A percentile compares a stretch with the other conserved stretches of the same genome.
Conservation (phyloP, 2,113 vertebrate species). For the Stegastes partitus region DNA sequence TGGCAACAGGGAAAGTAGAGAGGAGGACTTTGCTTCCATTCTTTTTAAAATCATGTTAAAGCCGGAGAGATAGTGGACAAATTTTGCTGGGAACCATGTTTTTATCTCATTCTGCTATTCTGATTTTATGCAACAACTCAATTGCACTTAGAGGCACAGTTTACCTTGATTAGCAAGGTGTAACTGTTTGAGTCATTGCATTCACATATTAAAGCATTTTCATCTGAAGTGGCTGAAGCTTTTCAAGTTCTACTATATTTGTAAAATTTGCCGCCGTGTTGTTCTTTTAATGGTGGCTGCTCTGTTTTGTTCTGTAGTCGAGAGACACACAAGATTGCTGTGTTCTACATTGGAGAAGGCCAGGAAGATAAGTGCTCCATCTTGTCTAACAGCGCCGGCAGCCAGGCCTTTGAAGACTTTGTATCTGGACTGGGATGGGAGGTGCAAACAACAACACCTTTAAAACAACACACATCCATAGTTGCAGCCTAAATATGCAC, state of each 20-base stretch:
- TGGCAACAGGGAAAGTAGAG: constrained; percentile 67
- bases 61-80: constrained; percentile 1
- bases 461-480: background rate
- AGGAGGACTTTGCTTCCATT: constrained; percentile 14
- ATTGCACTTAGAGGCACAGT: background rate
- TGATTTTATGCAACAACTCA: constrained; percentile 32
- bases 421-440: constrained; percentile 99
- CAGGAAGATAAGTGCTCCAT: constrained; percentile 99
- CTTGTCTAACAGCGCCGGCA: constrained; percentile 94
- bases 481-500: background rate
- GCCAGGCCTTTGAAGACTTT: constrained; percentile 96
- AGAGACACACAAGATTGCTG: constrained; percentile 98
- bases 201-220: constrained; percentile 21
- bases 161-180: constrained; percentile 16
- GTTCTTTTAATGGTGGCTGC: background rate
- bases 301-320: constrained; percentile 84
- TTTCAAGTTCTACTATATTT: constrained; percentile 18
- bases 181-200: constrained; percentile 12
- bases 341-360: constrained; percentile 97
- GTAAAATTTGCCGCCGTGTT: background rate
- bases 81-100: constrained; percentile 5
- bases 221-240: background rate
- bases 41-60: constrained; percentile 33
- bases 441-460: constrained; percentile 80
- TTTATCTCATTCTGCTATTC: background rate